Evolutionary conservation across 2,888 invertebrate genomes (phyloP).

Genomic region (Drosophila fungiperda): DNA sequence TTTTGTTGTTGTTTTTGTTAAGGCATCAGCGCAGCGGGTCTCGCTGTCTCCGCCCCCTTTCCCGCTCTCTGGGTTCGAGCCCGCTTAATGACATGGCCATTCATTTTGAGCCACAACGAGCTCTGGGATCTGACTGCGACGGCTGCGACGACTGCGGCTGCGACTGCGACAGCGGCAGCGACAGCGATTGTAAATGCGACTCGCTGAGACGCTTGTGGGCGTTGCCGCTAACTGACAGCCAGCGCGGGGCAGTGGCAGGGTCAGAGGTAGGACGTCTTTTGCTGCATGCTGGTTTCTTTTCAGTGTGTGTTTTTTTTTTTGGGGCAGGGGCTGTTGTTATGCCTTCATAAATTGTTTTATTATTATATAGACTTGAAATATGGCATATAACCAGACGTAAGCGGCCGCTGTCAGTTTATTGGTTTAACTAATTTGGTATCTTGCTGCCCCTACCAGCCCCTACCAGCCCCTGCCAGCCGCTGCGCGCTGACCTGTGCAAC

Average conservation of each 20-base stretch:
- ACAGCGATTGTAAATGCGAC: constrained; percentile 10
- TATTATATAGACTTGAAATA: constrained; percentile 77
- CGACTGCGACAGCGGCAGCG: neutral
- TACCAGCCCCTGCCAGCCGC: neutral
- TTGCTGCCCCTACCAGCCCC: constrained; percentile 28
- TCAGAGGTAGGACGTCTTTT: constrained; percentile 8
- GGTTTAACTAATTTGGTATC: constrained; percentile 77
- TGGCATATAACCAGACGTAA: constrained; percentile 51
- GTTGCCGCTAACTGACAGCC: constrained; percentile 72
- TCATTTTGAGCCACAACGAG: constrained; percentile 67
- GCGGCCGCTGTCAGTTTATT: constrained; percentile 75
- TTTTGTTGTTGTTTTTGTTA: constrained; percentile 8
- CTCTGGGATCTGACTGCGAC: constrained; percentile 5
- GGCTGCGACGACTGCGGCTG: neutral
- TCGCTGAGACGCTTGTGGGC: constrained; percentile 60
- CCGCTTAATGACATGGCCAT: constrained; percentile 75
- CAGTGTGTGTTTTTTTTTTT: neutral
- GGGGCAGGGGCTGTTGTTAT: constrained; percentile 61
- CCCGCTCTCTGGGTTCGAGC: constrained; percentile 14
- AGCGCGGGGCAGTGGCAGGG: constrained; percentile 26
- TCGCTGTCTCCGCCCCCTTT: constrained; percentile 18
- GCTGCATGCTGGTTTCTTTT: constrained; percentile 21
- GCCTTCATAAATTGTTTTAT: constrained; percentile 79
- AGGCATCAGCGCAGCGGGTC: constrained; percentile 52
- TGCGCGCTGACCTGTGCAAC: constrained; percentile 14